Evolutionary conservation across 2,888 invertebrate genomes (phyloP).

Genomic region (Cheilosia soror): DNA sequence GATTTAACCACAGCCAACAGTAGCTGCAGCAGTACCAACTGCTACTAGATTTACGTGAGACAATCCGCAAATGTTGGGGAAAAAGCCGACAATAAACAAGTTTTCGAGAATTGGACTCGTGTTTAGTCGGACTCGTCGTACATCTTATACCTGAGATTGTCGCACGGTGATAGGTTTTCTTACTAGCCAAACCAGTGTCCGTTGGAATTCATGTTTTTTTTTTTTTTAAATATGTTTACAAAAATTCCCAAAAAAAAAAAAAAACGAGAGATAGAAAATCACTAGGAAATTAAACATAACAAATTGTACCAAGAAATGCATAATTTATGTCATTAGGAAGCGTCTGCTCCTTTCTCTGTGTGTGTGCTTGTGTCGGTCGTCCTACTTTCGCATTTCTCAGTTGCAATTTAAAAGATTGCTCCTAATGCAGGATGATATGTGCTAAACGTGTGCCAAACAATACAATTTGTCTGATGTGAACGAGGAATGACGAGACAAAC

Average conservation of each 20-base stretch:
- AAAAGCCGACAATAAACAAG: constrained; percentile 47
- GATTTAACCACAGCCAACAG: constrained; percentile 31
- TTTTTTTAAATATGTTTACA: not conserved
- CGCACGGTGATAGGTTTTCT: constrained; percentile 32
- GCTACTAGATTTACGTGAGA: constrained; percentile 67
- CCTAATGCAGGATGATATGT: constrained; percentile 53
- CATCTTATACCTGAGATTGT: not conserved
- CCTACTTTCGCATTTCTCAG: not conserved
- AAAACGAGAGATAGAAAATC: constrained; percentile 18
- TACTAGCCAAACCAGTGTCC: constrained; percentile 37
- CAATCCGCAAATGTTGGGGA: constrained; percentile 43
- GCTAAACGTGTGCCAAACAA: constrained; percentile 70
- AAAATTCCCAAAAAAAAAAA: constrained; percentile 5
- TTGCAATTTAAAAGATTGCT: constrained; percentile 34
- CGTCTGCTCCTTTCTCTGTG: not conserved
- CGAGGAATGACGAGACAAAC: constrained; percentile 27
- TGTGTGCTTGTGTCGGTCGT: not conserved
- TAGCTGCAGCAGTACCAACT: constrained; percentile 39
- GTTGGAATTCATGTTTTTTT: constrained; percentile 36
- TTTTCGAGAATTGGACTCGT: constrained; percentile 40
- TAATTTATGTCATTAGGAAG: constrained; percentile 53
- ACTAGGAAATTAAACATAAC: constrained; percentile 3
- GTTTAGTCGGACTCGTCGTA: not conserved
- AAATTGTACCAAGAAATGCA: constrained; percentile 29
- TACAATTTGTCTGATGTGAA: constrained; percentile 56